Evolutionary conservation across 2,888 invertebrate genomes (phyloP).

Genomic region (Pilophorus perplexus): DNA sequence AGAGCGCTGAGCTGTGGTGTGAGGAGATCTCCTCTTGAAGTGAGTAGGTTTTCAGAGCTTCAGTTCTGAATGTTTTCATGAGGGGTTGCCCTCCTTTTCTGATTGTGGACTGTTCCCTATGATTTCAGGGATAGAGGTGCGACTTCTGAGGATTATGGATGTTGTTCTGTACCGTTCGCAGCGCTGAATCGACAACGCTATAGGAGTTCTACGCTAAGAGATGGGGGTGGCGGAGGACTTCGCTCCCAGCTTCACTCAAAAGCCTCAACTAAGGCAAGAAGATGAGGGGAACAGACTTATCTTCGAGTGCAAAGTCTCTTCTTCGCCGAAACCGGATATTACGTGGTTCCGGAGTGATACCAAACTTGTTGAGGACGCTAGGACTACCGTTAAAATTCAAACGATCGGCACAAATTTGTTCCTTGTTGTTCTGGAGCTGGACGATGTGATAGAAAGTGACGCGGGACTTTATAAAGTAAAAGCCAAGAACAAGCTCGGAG

Average conservation of each 20-base stretch:
- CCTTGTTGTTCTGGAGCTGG: conserved; percentile 86
- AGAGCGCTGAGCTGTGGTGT: conserved; percentile 32
- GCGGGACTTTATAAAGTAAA: conserved; percentile 96
- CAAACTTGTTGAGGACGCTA: conserved; percentile 75
- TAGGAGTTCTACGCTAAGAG: conserved; percentile 14
- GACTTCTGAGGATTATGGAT: conserved; percentile 36
- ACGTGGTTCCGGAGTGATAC: conserved; percentile 89
- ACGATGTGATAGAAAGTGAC: conserved; percentile 93
- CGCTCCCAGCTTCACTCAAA: conserved; percentile 97
- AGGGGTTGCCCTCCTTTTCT: background rate
- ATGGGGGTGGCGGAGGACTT: conserved; percentile 91
- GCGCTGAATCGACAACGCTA: conserved; percentile 19
- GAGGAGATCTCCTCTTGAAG: conserved; percentile 39
- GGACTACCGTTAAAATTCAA: conserved; percentile 86
- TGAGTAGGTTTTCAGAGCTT: conserved; percentile 16
- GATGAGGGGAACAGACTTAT: conserved; percentile 93
- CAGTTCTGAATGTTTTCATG: background rate
- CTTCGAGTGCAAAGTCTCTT: conserved; percentile 88
- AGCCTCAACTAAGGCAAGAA: conserved; percentile 94
- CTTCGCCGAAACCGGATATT: conserved; percentile 85
- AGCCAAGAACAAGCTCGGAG: conserved; percentile 95
- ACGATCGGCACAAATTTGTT: conserved; percentile 82
- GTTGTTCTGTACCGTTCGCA: conserved; percentile 34
- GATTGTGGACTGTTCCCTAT: conserved; percentile 8
- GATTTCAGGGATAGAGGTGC: conserved; percentile 38